Percentiles rank a stretch among this genome's conserved stretches.
Evolutionary conservation across 2,797 vertebrate genomes (phyloP).

Genomic region (Cryptoprocta ferox): DNA sequence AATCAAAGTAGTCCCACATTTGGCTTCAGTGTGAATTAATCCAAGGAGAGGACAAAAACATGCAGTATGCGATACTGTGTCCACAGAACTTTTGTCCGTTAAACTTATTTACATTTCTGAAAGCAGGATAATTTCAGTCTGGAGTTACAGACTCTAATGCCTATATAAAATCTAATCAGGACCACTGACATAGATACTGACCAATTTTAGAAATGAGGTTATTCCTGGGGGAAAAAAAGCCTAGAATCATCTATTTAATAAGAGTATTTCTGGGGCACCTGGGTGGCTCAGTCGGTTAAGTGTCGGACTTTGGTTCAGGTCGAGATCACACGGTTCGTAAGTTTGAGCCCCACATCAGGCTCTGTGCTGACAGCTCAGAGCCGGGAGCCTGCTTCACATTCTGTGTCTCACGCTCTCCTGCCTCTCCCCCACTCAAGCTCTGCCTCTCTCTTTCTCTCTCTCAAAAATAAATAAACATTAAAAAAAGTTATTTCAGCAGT

Average conservation of each 20-base stretch:
- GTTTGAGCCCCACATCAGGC: no score
- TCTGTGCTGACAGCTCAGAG: no score
- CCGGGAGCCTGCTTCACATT: no score
- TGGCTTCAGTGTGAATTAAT: background rate
- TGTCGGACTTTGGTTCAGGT: no score
- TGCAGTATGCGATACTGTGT: background rate
- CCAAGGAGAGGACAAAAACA: background rate
- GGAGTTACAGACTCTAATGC: slow-evolving; percentile 5
- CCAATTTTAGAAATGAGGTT: slow-evolving; percentile 11
- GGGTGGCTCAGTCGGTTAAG: no score
- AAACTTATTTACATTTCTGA: background rate
- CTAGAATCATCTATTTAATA: background rate
- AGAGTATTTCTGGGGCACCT: background rate
- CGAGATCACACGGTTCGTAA: no score
- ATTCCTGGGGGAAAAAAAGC: background rate
- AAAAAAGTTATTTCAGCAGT: background rate
- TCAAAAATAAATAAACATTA: no score
- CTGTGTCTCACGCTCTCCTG: no score
- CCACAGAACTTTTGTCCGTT: background rate
- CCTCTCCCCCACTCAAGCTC: no score
- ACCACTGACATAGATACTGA: background rate
- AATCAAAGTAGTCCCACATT: background rate
- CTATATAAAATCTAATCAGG: slow-evolving; percentile 2
- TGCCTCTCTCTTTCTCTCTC: no score
- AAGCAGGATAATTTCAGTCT: slow-evolving; percentile 8